Conservation (phyloP, 2,888 invertebrate species). For the Xanthorhoe designata region DNA sequence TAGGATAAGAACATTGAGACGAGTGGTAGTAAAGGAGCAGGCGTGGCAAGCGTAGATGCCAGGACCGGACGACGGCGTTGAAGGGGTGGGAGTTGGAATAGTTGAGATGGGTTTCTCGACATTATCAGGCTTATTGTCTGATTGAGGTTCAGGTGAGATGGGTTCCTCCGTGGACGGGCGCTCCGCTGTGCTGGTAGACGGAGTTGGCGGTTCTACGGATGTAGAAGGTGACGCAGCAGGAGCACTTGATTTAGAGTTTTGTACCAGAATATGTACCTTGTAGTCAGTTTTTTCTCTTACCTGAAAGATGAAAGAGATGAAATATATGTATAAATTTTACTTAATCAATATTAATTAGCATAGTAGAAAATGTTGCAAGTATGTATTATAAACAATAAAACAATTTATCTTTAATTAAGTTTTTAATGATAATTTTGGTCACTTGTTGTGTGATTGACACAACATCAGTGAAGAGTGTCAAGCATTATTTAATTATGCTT, state of each 20-base stretch:
- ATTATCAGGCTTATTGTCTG: conserved; percentile 38
- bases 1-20: conserved; percentile 90
- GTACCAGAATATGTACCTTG: conserved; percentile 87
- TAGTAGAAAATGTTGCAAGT: too few relatives aligned
- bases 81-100: conserved; percentile 35
- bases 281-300: conserved; percentile 82
- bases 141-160: conserved; percentile 47
- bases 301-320: conserved; percentile 57
- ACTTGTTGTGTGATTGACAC: too few relatives aligned
- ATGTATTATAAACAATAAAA: too few relatives aligned
- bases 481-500: too few relatives aligned
- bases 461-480: too few relatives aligned
- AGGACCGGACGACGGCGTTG: conserved; percentile 52
- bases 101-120: conserved; percentile 24
- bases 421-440: too few relatives aligned
- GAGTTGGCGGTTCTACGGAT: conserved; percentile 53
- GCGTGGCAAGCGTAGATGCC: conserved; percentile 86
- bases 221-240: conserved; percentile 42
- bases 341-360: too few relatives aligned
- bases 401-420: too few relatives aligned
- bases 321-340: background rate
- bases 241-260: conserved; percentile 74
- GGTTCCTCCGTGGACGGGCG: conserved; percentile 47
- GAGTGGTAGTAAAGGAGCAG: conserved; percentile 88
- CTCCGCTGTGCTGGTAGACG: conserved; percentile 63